These are phyloP conservation scores for Trematomus bernacchii DNA, from an alignment of 2,797 vertebrate genomes.

Conservation along the genomic window DNA sequence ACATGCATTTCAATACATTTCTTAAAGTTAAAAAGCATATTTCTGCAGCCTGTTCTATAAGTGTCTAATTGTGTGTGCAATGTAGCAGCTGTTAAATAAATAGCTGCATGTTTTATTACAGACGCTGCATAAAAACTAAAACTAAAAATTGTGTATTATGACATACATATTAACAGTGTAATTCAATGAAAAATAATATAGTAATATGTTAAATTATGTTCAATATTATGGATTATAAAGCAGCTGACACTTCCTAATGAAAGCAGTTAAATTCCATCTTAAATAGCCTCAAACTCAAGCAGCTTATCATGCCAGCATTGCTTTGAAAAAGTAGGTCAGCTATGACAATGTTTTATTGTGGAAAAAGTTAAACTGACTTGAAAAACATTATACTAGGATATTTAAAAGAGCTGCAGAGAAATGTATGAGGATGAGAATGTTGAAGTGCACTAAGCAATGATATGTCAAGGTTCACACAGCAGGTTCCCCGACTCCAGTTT, in stretches of 20 bases:
- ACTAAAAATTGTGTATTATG: constrained; percentile 14
- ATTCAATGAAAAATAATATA: constrained; percentile 18
- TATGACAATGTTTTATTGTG: constrained; percentile 34
- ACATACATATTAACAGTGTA: constrained; percentile 10
- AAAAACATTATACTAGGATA: constrained; percentile 8
- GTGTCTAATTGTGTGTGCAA: constrained; percentile 53
- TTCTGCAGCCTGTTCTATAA: constrained; percentile 33
- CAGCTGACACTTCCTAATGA: constrained; percentile 45
- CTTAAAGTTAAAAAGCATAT: constrained; percentile 12
- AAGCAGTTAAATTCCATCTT: constrained; percentile 48
- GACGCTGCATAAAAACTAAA: too few relatives aligned
- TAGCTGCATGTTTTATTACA: neutral
- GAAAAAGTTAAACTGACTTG: constrained; percentile 31
- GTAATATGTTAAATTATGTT: constrained; percentile 41
- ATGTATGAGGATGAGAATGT: neutral
- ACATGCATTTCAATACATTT: constrained; percentile 24
- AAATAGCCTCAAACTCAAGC: constrained; percentile 62
- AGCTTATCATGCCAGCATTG: constrained; percentile 43
- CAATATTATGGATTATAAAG: constrained; percentile 48
- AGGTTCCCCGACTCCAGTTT: neutral
- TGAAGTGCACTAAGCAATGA: neutral
- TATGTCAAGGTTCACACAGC: too few relatives aligned
- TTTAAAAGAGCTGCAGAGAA: constrained; percentile 20
- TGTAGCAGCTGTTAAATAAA: constrained; percentile 53
- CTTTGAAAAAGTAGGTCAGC: constrained; percentile 63